Percentiles rank a stretch among this genome's conserved stretches.
Evolutionary conservation across 1,140 invertebrate genomes (phyloP).

Genomic region (Andrena cerasifolii): DNA sequence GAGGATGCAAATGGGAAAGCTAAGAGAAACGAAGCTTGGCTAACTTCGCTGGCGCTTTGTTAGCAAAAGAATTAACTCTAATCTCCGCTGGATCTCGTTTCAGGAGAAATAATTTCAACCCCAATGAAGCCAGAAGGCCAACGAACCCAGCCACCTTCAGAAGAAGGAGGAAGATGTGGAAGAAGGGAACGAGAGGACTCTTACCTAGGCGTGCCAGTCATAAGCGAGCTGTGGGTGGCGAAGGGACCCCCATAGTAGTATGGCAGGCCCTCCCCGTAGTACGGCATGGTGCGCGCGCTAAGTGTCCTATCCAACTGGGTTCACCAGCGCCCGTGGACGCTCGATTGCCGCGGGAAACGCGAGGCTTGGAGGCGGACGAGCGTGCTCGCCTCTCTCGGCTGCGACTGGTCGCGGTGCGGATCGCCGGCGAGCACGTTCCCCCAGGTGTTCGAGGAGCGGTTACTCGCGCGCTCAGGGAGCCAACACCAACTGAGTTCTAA

Average conservation of each 20-base stretch:
- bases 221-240: conserved; percentile 79
- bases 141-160: not conserved
- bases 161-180: not conserved
- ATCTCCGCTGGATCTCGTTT: too few relatives aligned
- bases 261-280: conserved; percentile 73
- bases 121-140: too few relatives aligned
- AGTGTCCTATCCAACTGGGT: conserved; percentile 25
- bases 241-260: conserved; percentile 77
- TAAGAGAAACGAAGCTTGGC: too few relatives aligned
- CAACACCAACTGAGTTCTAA: conserved; percentile 82
- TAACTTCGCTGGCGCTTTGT: too few relatives aligned
- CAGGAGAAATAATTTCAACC: too few relatives aligned
- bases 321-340: not conserved
- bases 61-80: too few relatives aligned
- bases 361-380: not conserved
- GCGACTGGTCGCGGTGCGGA: conserved; percentile 29
- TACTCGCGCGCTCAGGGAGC: conserved; percentile 81
- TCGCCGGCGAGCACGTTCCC: conserved; percentile 35
- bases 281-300: conserved; percentile 76
- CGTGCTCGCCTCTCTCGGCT: conserved; percentile 12
- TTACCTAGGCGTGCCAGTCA: conserved; percentile 80
- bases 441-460: conserved; percentile 77
- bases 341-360: not conserved
- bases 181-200: conserved; percentile 25
- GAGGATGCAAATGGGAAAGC: too few relatives aligned